Evolutionary conservation across 1,140 invertebrate genomes (phyloP).

Genomic region (Sminthurides bifidus): DNA sequence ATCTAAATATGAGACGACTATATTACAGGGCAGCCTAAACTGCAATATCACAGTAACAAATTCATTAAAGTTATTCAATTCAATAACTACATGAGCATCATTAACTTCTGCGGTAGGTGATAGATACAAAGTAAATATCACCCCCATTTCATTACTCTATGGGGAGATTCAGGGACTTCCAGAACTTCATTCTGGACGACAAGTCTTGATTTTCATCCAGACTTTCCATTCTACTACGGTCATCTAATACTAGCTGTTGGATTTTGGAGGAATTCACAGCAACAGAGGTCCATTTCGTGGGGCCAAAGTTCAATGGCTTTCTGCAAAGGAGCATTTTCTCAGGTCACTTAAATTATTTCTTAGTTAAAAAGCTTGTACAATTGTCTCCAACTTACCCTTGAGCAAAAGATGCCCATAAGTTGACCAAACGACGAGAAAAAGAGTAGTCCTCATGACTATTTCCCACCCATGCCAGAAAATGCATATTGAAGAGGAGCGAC

Average conservation of each 20-base stretch:
- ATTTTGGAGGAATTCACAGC: conserved; percentile 3
- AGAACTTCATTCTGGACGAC: conserved; percentile 11
- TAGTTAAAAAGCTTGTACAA: not conserved
- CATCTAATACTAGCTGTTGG: conserved; percentile 8
- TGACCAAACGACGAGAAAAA: conserved; percentile 16
- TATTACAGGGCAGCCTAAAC: no score
- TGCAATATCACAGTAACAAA: no score
- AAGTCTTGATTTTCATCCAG: conserved; percentile 8
- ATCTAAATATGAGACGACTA: no score
- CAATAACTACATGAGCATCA: no score
- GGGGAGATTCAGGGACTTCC: not conserved
- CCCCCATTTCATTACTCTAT: no score
- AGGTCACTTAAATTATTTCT: no score
- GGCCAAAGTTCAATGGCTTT: not conserved
- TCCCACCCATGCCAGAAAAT: conserved; percentile 1
- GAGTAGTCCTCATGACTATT: conserved; percentile 3
- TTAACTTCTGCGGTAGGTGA: no score
- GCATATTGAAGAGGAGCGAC: conserved; percentile 11
- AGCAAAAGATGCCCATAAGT: conserved; percentile 19
- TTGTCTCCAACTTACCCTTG: not conserved
- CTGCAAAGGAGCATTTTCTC: not conserved
- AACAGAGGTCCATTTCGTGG: conserved; percentile 3
- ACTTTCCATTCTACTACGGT: not conserved
- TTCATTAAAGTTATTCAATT: no score
- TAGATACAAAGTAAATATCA: no score